These are phyloP conservation scores for Sylvia atricapilla DNA, from an alignment of 2,113 vertebrate genomes.

Conservation along the genomic window DNA sequence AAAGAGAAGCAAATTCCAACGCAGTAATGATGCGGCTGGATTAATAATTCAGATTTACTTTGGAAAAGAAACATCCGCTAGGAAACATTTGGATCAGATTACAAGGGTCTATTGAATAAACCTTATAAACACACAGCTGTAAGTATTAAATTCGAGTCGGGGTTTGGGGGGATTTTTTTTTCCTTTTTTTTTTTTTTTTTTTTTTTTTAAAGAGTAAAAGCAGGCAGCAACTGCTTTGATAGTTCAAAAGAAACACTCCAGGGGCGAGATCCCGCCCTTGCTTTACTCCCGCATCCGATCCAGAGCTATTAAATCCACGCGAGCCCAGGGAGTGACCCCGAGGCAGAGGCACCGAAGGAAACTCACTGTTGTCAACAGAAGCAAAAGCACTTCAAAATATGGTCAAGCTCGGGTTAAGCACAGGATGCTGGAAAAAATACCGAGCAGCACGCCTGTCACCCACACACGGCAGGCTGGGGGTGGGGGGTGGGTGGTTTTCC, in stretches of 20 bases:
- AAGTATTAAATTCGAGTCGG: conserved; percentile 74
- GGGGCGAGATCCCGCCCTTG: conserved; percentile 44
- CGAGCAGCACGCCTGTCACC: conserved; percentile 26
- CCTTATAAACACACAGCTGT: conserved; percentile 79
- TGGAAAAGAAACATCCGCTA: conserved; percentile 82
- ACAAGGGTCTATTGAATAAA: conserved; percentile 81
- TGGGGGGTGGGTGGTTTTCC: not conserved
- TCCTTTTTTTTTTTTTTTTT: not conserved
- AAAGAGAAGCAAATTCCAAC: conserved; percentile 73
- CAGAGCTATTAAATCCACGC: conserved; percentile 39
- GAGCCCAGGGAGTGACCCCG: conserved; percentile 25
- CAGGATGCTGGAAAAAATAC: not conserved
- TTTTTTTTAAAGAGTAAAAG: conserved; percentile 29
- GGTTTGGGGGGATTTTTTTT: conserved; percentile 19
- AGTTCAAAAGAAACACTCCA: conserved; percentile 65
- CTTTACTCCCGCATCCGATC: conserved; percentile 47
- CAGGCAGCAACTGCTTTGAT: conserved; percentile 66
- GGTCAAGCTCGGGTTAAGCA: conserved; percentile 14
- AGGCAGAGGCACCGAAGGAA: not conserved
- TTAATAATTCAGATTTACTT: conserved; percentile 82
- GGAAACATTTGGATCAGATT: conserved; percentile 82
- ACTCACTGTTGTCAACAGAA: conserved; percentile 25
- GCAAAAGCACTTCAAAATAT: conserved; percentile 32
- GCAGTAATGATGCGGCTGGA: conserved; percentile 76
- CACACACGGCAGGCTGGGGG: not conserved